phyloP scores from a whole-genome alignment of 2,113 vertebrate species.

The Sterrhoptilus dennistouni region DNA sequence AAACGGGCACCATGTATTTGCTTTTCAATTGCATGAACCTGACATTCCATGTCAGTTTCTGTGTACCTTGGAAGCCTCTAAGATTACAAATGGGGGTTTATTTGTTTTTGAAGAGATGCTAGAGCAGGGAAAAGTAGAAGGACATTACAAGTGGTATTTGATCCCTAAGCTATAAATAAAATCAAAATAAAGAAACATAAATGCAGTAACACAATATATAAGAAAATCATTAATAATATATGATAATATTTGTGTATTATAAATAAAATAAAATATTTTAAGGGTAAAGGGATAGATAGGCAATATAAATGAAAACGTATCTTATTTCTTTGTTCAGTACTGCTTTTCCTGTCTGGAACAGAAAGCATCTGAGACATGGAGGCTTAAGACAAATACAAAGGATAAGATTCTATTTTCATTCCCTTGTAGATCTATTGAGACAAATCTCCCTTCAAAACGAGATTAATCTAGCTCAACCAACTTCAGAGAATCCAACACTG shows the following conservation, averaged over 20 bases:
- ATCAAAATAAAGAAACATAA: not conserved
- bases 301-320: not conserved
- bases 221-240: not conserved
- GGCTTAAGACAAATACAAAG: not conserved
- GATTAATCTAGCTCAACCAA: not conserved
- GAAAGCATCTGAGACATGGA: not conserved
- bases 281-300: not conserved
- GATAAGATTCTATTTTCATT: not conserved
- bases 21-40: not conserved
- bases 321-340: not conserved
- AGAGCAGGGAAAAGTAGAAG: not conserved
- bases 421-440: not conserved
- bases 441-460: not conserved
- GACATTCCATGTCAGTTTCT: not conserved
- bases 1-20: not conserved
- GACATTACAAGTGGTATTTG: not conserved
- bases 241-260: not conserved
- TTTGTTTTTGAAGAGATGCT: not conserved
- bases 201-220: not conserved
- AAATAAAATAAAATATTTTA: not conserved
- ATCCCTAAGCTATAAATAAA: not conserved
- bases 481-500: not conserved
- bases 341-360: not conserved
- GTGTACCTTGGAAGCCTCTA: fast-evolving
- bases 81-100: not conserved